Evolutionary conservation across 2,888 invertebrate species (phyloP), one percentile per base, ranked within the genome.

Genomic region (Clusia tigrina): DNA sequence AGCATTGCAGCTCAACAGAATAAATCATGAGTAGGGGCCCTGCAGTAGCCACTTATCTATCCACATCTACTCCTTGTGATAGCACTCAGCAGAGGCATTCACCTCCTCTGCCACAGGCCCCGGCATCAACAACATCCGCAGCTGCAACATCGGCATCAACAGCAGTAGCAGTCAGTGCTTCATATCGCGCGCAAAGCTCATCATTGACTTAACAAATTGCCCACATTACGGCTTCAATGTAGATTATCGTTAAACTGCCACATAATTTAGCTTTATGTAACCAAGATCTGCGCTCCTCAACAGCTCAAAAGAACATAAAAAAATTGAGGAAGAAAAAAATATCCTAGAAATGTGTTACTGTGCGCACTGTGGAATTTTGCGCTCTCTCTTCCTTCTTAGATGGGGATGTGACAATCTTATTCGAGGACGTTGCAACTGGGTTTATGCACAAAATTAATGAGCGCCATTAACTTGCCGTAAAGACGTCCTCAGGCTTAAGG

Each of bases 181-280:
- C n/a, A n/a, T n/a, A n/a, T n/a, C n/a, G n/a, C n/a, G n/a, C n/a
- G 20, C 10, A 23, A 32, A 25, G 48, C 42, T 0, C 26, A 26
- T 25, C 46, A 24, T 9, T 51, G 53, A 38, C 25, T 53, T 54
- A 20, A 54, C 62, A 62, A 62, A 62, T 62, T 62, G 32, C 62
- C 37, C 48, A 58, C 58, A 62, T 62, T 58, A 62, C 51, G 58
- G 54, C 58, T 62, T 58, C 54, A 62, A 58, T 62, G 54, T 58
- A 58, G 62, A 58, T 62, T 55, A 58, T 32, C 58, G 38, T 54
- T 62, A 62, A 62, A 54, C 62, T 54, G 51, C 48, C 54, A 58
- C 62, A 62, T 62, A 62, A 62, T 62, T 62, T 58, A 58, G 54
- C 48, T 54, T 62, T 62, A 62, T 42, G 32, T 17, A 48, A 22